Evolutionary conservation across 2,888 invertebrate genomes (phyloP).

Genomic region (Torymus tubicola): DNA sequence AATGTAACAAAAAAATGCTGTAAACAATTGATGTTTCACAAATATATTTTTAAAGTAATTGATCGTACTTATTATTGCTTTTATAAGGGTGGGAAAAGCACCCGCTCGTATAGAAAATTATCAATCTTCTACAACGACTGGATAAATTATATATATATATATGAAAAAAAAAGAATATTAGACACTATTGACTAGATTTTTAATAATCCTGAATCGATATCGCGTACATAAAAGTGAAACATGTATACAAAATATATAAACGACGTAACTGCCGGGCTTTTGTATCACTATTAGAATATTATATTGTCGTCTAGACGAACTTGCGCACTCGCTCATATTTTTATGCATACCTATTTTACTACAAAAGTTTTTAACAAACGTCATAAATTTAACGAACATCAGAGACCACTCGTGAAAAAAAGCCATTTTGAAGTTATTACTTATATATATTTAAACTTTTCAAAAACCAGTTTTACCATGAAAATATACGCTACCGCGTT

Average conservation of each 20-base stretch:
- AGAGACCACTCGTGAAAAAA: too few species aligned
- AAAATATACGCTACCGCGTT: not conserved
- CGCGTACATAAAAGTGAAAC: constrained; percentile 38
- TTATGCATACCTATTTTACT: not conserved
- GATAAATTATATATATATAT: constrained; percentile 53
- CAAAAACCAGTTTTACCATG: not conserved
- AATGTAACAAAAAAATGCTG: not conserved
- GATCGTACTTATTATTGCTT: constrained; percentile 54
- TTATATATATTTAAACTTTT: too few species aligned
- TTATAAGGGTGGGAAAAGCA: constrained; percentile 47
- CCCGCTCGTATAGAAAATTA: constrained; percentile 53
- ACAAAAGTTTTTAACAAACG: not conserved
- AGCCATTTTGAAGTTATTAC: too few species aligned
- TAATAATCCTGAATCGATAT: constrained; percentile 51
- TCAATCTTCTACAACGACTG: constrained; percentile 70
- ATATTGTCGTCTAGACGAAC: constrained; percentile 18
- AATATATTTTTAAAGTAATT: constrained; percentile 47
- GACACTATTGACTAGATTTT: constrained; percentile 64
- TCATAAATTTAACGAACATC: too few species aligned
- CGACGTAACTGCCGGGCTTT: constrained; percentile 51
- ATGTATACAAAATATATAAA: constrained; percentile 43
- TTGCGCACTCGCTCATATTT: not conserved
- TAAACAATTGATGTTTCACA: constrained; percentile 10
- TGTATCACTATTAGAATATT: constrained; percentile 45
- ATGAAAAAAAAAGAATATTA: constrained; percentile 65